A percentile compares a stretch with the other conserved stretches of the same genome.
Evolutionary conservation across 2,113 vertebrate species (phyloP).

Genomic region (Rutilus rutilus): DNA sequence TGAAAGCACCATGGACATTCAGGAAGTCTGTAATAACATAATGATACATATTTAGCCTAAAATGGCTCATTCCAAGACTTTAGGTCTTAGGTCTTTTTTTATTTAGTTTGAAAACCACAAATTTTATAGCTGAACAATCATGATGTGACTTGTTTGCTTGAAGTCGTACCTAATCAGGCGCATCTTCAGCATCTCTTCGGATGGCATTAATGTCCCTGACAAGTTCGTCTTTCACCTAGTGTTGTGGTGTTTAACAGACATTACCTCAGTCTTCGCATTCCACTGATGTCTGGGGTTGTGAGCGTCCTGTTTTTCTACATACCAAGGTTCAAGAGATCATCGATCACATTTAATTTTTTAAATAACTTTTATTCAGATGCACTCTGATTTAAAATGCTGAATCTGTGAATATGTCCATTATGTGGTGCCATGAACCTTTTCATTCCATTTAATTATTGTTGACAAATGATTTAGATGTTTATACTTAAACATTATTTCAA

Average conservation of each 20-base stretch:
- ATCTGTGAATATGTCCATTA: constrained; percentile 73
- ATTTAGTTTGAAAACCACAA: not conserved
- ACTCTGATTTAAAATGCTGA: constrained; percentile 25
- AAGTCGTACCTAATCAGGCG: not conserved
- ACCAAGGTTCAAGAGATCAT: not conserved
- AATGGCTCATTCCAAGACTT: not conserved
- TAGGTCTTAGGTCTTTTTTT: not conserved
- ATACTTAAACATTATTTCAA: not conserved
- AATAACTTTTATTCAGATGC: not conserved
- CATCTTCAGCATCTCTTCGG: not conserved
- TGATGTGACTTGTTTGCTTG: not conserved
- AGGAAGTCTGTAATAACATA: not conserved
- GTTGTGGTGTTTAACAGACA: not conserved
- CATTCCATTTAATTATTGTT: constrained; percentile 1
- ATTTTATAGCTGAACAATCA: constrained; percentile 1
- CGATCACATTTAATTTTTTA: not conserved
- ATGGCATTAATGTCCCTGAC: not conserved
- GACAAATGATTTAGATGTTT: not conserved
- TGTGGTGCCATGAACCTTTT: constrained; percentile 42
- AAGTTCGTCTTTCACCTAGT: not conserved
- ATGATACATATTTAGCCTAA: not conserved
- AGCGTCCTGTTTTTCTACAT: not conserved
- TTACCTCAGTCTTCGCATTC: not conserved
- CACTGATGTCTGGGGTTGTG: not conserved
- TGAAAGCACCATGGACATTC: not conserved